Conservation (phyloP, 2,113 vertebrate genomes). For the Pelodiscus sinensis region DNA sequence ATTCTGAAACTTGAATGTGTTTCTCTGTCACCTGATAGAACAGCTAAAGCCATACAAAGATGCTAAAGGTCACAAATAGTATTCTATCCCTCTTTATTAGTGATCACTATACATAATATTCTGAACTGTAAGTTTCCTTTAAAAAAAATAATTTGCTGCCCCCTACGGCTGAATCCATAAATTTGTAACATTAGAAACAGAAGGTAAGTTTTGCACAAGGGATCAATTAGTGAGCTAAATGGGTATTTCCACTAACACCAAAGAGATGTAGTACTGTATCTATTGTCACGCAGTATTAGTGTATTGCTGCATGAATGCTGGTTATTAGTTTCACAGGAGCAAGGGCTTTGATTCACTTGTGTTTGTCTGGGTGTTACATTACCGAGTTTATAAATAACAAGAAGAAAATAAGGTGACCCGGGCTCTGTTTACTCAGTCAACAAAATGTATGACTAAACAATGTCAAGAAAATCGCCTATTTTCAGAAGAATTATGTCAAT, state of each 20-base stretch:
- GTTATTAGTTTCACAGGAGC: not conserved
- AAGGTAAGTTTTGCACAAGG: not conserved
- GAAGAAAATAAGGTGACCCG: not conserved
- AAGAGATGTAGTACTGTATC: not conserved
- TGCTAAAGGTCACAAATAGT: slow-evolving; percentile 5
- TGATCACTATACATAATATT: not conserved
- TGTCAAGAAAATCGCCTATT: not conserved
- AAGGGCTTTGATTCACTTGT: not conserved
- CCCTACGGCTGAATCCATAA: slow-evolving; percentile 52
- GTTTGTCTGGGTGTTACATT: not conserved
- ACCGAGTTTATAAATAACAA: not conserved
- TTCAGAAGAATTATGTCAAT: not conserved
- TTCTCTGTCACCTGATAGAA: not conserved
- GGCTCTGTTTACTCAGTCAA: not conserved
- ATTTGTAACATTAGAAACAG: not conserved
- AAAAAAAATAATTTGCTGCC: slow-evolving; percentile 59
- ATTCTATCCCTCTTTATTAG: not conserved
- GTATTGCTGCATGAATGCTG: not conserved
- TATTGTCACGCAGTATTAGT: not conserved
- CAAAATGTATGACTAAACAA: not conserved
- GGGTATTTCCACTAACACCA: not conserved
- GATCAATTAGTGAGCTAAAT: not conserved
- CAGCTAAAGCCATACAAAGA: slow-evolving; percentile 11
- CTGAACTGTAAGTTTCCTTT: not conserved
- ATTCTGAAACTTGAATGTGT: not conserved